Conservation (phyloP, 2,888 invertebrate genomes). For the Macrophya annulata region DNA sequence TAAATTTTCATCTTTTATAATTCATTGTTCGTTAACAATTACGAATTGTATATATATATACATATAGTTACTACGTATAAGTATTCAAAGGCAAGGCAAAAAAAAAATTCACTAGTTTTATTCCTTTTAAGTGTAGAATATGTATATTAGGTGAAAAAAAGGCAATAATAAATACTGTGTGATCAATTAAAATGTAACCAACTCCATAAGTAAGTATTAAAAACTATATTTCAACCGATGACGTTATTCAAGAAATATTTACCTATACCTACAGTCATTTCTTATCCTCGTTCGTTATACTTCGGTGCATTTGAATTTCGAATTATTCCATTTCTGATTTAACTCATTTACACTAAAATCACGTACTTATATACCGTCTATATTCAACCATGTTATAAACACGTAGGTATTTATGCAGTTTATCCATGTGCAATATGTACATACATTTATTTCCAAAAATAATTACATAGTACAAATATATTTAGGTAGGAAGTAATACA, state of each 20-base stretch:
- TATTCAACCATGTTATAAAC: constrained; percentile 4
- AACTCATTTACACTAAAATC: not conserved
- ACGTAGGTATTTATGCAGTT: not conserved
- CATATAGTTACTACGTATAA: not conserved
- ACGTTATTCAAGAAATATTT: not conserved
- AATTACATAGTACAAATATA: not conserved
- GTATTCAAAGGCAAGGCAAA: not conserved
- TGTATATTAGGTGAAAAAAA: too few relatives aligned
- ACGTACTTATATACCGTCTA: not conserved
- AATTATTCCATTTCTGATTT: not conserved
- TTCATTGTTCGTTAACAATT: not conserved
- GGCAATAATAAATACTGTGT: not conserved
- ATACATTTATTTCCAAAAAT: not conserved
- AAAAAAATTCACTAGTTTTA: too few relatives aligned
- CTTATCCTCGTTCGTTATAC: not conserved
- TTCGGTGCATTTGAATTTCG: not conserved
- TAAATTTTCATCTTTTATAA: too few relatives aligned
- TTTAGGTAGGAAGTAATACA: not conserved
- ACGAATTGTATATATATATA: not conserved
- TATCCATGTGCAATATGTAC: not conserved
- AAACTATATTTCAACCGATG: not conserved
- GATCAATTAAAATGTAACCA: not conserved
- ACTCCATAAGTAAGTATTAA: not conserved
- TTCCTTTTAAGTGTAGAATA: too few relatives aligned
- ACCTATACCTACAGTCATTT: not conserved